Percentiles rank a stretch among this genome's conserved stretches.
Evolutionary conservation across 2,888 invertebrate genomes (phyloP).

Genomic region (Lithophane semibrunnea): DNA sequence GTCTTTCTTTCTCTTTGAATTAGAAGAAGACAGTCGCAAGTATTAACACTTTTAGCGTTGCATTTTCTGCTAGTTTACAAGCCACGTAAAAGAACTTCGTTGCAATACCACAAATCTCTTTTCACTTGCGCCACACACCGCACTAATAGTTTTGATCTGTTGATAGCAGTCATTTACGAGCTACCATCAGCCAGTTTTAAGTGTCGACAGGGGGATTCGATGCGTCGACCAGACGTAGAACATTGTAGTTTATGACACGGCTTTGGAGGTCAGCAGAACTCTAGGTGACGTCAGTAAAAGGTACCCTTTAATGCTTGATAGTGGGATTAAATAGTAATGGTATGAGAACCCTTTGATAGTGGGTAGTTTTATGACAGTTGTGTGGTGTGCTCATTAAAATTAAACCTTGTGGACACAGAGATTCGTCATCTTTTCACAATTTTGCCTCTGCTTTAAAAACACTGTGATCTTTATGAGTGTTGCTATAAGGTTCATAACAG

Average conservation of each 20-base stretch:
- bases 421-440: neutral
- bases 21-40: no score
- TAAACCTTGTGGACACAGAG: neutral
- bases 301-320: slow-evolving; percentile 27
- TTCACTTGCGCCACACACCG: slow-evolving; percentile 32
- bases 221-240: slow-evolving; percentile 26
- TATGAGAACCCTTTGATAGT: neutral
- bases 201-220: slow-evolving; percentile 38
- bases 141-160: slow-evolving; percentile 60
- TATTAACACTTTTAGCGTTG: no score
- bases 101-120: neutral
- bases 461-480: neutral
- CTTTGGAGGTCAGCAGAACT: slow-evolving; percentile 15
- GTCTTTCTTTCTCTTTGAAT: no score
- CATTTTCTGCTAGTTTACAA: no score
- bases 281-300: slow-evolving; percentile 27
- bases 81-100: no score
- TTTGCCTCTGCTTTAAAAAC: neutral
- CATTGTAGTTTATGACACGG: slow-evolving; percentile 39
- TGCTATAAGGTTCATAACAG: neutral
- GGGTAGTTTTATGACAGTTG: slow-evolving; percentile 31
- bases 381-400: slow-evolving; percentile 34
- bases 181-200: slow-evolving; percentile 52
- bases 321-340: slow-evolving; percentile 25
- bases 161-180: slow-evolving; percentile 51